Conservation (phyloP, 2,113 vertebrate genomes). For the Acrocephalus arundinaceus region DNA sequence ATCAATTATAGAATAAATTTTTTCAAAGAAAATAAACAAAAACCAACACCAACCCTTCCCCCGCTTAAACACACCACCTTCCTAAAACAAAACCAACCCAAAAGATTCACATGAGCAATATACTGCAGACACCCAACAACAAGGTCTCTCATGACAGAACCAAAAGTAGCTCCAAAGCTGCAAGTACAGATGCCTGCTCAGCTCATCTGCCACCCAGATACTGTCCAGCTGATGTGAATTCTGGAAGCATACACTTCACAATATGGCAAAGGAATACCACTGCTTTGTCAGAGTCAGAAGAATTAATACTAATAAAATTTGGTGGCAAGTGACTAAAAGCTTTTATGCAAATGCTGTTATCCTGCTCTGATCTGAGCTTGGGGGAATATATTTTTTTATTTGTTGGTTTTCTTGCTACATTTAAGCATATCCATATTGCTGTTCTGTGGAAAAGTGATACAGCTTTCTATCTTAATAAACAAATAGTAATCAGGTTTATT, state of each 20-base stretch:
- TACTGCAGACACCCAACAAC: not conserved
- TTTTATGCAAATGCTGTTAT: not conserved
- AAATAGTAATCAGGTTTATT: not conserved
- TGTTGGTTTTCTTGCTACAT: not conserved
- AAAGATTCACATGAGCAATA: not conserved
- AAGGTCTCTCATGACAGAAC: not conserved
- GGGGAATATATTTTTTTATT: not conserved
- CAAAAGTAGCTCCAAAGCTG: not conserved
- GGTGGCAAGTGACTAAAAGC: not conserved
- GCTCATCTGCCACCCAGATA: not conserved
- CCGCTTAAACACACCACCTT: not conserved
- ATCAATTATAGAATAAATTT: not conserved
- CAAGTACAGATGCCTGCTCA: not conserved
- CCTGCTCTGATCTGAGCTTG: not conserved
- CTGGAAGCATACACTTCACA: not conserved
- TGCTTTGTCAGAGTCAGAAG: not conserved
- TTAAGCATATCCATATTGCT: not conserved
- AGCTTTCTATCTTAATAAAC: not conserved
- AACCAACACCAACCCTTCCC: not conserved
- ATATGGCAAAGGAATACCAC: not conserved
- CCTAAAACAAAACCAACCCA: not conserved
- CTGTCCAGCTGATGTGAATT: not conserved
- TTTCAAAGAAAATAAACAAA: accelerated
- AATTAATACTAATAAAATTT: not conserved
- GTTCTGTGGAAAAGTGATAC: not conserved